A percentile compares a stretch with the other conserved stretches of the same genome.
Evolutionary conservation across 2,113 vertebrate species (phyloP).

Genomic region (Aspidoscelis tigris): DNA sequence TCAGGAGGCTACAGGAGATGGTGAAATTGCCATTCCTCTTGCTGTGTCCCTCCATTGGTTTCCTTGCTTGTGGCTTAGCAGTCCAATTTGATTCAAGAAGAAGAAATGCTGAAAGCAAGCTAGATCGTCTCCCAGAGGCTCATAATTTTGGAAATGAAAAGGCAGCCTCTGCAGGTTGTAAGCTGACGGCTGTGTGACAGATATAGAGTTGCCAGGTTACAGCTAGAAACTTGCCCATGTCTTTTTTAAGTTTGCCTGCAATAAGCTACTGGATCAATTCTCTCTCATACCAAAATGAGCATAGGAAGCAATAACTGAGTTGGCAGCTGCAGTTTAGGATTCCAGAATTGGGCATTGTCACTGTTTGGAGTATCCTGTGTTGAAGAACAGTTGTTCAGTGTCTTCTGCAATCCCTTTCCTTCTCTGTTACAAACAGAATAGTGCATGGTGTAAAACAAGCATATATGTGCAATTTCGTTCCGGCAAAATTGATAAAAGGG

Average conservation of each 20-base stretch:
- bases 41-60: background rate
- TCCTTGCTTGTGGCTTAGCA: background rate
- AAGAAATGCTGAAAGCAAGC: background rate
- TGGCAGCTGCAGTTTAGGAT: background rate
- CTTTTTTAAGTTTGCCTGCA: background rate
- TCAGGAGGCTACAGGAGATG: background rate
- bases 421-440: background rate
- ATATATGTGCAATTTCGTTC: background rate
- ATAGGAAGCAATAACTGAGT: background rate
- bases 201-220: background rate
- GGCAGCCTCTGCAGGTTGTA: background rate
- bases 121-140: background rate
- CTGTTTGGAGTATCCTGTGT: background rate
- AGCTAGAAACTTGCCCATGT: background rate
- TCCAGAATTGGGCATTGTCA: background rate
- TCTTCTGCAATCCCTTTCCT: background rate
- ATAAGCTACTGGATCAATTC: background rate
- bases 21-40: background rate
- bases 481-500: no score
- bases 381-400: background rate
- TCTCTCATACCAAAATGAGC: background rate
- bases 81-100: background rate
- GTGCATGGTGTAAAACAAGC: background rate
- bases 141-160: background rate
- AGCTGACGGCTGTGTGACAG: background rate